A percentile compares a stretch with the other conserved stretches of the same genome.
phyloP scores from a whole-genome alignment of 1,140 invertebrate species.

The Magallana gigas region DNA sequence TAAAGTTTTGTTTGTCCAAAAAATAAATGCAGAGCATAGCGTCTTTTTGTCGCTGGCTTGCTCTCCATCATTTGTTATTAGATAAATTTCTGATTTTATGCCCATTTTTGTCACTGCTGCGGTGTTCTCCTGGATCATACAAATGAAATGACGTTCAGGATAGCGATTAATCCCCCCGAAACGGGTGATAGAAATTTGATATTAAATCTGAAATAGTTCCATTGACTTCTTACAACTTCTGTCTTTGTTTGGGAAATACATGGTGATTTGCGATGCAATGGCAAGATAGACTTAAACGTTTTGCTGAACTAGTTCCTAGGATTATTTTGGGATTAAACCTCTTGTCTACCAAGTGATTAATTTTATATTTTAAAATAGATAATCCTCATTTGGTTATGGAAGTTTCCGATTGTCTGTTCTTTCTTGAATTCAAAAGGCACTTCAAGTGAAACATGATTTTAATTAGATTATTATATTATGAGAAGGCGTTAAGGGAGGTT shows the following conservation, averaged over 20 bases:
- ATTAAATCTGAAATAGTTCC: slow-evolving; percentile 1
- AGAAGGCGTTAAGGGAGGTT: too few relatives aligned
- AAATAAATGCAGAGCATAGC: neutral
- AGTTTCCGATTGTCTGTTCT: too few relatives aligned
- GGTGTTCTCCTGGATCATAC: neutral
- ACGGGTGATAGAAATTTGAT: slow-evolving; percentile 1
- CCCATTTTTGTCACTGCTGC: neutral
- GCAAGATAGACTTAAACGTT: neutral
- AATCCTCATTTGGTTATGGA: too few relatives aligned
- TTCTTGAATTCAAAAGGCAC: too few relatives aligned
- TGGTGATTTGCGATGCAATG: neutral
- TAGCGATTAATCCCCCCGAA: slow-evolving; percentile 6
- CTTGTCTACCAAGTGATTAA: too few relatives aligned
- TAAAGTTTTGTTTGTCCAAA: neutral
- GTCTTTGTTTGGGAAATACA: neutral
- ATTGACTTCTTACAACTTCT: neutral
- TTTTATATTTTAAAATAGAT: too few relatives aligned
- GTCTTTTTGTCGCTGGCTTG: neutral
- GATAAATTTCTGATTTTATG: slow-evolving; percentile 35
- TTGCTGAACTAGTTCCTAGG: neutral
- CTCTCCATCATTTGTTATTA: slow-evolving; percentile 22
- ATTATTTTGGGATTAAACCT: too few relatives aligned
- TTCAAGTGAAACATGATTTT: too few relatives aligned
- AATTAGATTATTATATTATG: too few relatives aligned
- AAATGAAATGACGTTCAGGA: slow-evolving; percentile 2